Base-by-base conservation (phyloP, 1,140 invertebrate genomes). In the Neocloeon triangulifer region DNA sequence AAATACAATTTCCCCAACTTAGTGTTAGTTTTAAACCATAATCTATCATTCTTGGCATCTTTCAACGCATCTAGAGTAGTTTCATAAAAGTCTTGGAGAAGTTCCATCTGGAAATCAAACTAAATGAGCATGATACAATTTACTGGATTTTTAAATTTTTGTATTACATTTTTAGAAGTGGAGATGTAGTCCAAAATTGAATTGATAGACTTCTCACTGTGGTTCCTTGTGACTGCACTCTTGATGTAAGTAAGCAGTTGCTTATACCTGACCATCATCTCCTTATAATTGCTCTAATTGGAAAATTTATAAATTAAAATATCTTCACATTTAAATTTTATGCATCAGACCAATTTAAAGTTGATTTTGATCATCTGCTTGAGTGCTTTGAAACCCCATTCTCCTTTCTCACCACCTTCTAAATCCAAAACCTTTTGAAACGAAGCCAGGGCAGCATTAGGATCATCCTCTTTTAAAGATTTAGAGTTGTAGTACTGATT, bases 341-440 rank as follows among this genome's bases (percentile, higher is more conserved):
- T 25, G 9, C 33, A 37, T 10, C 53, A 58, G 44, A 92, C 88
- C 66, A 97, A 54, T 68, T 86, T 89, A 54, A 98, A 99, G 55
- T 97, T 96, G 32, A 99, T 97, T 65, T 99, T 99, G 26, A 99
- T 96, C 92, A 99, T 99, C 55, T 99, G 95, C 54, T 99, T 99
- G 1, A 99, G 61, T n/a, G 95, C 94, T 64, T 97, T 98, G 48
- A 99, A 99, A 0, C 95, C 95, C 94, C 94, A 99, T 66, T 99
- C 95, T 28, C 94, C 94, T 59, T 98, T 98, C 42, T 97, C 91
- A 5, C 86, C 88, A 28, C 80, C 80, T 60, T 97, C 91, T 27
- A 98, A 55, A 51, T 95, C 85, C 35, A 96, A 56, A 17, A 97
- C 91, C 55, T 89, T 92, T 50, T 96, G 86, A 58, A 98, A 98